phyloP scores from a whole-genome alignment of 2,113 vertebrate genomes.

The Tautogolabrus adspersus region DNA sequence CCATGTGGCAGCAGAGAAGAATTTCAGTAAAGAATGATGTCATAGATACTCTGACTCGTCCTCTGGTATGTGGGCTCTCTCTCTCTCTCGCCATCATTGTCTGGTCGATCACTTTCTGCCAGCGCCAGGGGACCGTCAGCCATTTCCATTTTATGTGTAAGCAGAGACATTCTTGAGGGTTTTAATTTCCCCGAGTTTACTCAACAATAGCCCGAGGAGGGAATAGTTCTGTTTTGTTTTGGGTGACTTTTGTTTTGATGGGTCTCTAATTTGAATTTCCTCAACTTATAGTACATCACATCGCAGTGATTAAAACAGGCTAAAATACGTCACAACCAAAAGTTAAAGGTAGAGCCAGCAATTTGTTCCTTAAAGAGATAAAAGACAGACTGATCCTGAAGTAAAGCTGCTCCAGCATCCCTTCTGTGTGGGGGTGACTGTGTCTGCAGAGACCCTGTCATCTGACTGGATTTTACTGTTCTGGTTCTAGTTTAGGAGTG shows the following conservation, averaged over 20 bases:
- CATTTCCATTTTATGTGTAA: slow-evolving; percentile 38
- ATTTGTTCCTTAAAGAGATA: too few species aligned
- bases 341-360: not conserved
- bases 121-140: slow-evolving; percentile 21
- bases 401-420: too few species aligned
- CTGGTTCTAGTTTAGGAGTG: too few species aligned
- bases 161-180: slow-evolving; percentile 30
- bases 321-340: not conserved
- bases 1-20: slow-evolving; percentile 67
- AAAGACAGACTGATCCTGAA: too few species aligned
- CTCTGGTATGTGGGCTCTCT: slow-evolving; percentile 8
- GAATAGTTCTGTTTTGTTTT: slow-evolving; percentile 26
- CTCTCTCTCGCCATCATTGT: not conserved
- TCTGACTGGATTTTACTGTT: too few species aligned
- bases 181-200: slow-evolving; percentile 17
- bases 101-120: slow-evolving; percentile 27
- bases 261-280: slow-evolving; percentile 20
- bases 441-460: too few species aligned
- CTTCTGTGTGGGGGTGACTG: too few species aligned
- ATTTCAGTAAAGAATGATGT: slow-evolving; percentile 74
- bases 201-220: slow-evolving; percentile 31
- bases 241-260: slow-evolving; percentile 52
- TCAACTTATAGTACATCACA: slow-evolving; percentile 1
- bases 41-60: slow-evolving; percentile 50
- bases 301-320: slow-evolving; percentile 27